Evolutionary conservation across 2,113 vertebrate species (phyloP).

Genomic region (Thamnophis sirtalis): DNA sequence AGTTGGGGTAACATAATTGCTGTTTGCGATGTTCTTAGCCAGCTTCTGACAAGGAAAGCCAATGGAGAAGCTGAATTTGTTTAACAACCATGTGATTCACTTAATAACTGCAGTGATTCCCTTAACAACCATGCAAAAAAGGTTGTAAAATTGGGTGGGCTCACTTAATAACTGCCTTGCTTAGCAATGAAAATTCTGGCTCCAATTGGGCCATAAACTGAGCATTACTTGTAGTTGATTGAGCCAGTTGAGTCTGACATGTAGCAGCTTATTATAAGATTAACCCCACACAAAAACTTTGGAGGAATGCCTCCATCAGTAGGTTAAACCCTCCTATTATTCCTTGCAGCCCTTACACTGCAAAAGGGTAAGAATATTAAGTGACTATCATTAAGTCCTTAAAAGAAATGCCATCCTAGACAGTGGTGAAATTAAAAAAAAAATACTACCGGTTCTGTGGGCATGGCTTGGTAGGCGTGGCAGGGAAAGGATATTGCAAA

Average conservation of each 20-base stretch:
- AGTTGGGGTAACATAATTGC: background rate
- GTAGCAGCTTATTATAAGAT: background rate
- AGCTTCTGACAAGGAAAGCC: background rate
- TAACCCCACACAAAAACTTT: background rate
- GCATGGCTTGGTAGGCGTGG: too few species aligned
- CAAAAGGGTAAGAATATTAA: background rate
- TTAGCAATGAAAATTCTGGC: background rate
- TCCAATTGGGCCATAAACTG: background rate
- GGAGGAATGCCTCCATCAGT: background rate
- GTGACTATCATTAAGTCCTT: background rate
- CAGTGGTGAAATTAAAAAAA: too few species aligned
- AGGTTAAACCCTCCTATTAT: background rate
- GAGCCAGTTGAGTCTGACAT: background rate
- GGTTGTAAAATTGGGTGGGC: background rate
- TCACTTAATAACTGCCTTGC: background rate
- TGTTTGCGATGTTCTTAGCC: background rate
- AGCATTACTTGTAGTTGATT: background rate
- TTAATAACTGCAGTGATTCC: background rate
- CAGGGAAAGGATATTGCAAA: too few species aligned
- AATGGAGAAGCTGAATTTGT: background rate
- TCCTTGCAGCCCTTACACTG: background rate
- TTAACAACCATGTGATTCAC: background rate
- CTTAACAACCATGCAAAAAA: background rate
- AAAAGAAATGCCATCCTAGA: background rate
- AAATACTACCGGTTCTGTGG: too few species aligned